phyloP scores from a whole-genome alignment of 2,888 invertebrate species.

The Aleiodes alternator region DNA sequence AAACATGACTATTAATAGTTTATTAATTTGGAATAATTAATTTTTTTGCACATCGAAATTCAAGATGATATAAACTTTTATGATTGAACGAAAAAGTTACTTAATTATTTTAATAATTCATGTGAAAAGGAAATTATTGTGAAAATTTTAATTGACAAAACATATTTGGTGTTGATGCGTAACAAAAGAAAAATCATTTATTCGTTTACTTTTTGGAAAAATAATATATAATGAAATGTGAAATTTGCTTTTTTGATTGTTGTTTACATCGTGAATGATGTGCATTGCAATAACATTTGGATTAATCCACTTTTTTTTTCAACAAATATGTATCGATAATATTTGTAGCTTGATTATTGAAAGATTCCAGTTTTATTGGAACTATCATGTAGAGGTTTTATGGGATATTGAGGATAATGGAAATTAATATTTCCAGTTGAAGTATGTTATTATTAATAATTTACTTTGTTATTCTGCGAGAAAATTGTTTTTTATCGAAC shows the following conservation, averaged over 20 bases:
- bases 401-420: conserved; percentile 21
- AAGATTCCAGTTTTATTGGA: conserved; percentile 75
- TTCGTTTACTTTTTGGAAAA: conserved; percentile 44
- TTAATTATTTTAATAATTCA: conserved; percentile 53
- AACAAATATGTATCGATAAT: conserved; percentile 61
- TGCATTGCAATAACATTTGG: conserved; percentile 68
- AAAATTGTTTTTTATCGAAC: conserved; percentile 27
- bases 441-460: conserved; percentile 16
- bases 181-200: conserved; percentile 37
- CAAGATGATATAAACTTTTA: conserved; percentile 57
- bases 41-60: conserved; percentile 69
- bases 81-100: conserved; percentile 63
- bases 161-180: conserved; percentile 42
- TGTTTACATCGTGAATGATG: conserved; percentile 58
- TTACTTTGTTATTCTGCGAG: conserved; percentile 20
- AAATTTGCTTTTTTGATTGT: conserved; percentile 40
- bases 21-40: conserved; percentile 67
- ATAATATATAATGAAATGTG: conserved; percentile 43
- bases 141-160: conserved; percentile 13
- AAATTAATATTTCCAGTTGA: conserved; percentile 19
- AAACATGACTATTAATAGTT: conserved; percentile 73
- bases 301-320: conserved; percentile 69
- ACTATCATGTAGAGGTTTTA: conserved; percentile 70
- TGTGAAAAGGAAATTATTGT: too few species aligned
- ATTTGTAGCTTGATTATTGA: conserved; percentile 58